phyloP scores from a whole-genome alignment of 2,113 vertebrate species.

The Tympanuchus pallidicinctus region DNA sequence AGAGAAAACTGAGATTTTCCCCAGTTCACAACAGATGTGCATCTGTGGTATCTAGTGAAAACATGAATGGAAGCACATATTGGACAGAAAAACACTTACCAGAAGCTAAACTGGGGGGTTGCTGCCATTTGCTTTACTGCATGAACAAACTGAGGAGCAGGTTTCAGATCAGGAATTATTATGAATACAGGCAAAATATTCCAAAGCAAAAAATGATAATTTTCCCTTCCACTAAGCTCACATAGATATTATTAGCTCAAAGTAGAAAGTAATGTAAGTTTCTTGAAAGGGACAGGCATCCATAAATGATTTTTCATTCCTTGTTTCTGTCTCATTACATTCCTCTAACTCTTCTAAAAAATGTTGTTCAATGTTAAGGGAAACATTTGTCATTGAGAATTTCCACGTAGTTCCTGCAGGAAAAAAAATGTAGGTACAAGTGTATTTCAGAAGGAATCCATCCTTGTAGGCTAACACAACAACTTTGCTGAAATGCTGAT shows the following conservation, averaged over 20 bases:
- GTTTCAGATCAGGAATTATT: not conserved
- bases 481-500: not conserved
- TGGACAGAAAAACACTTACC: not conserved
- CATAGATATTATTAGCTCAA: no score
- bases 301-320: not conserved
- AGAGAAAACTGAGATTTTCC: not conserved
- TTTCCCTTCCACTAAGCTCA: not conserved
- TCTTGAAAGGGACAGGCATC: not conserved
- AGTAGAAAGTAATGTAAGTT: not conserved
- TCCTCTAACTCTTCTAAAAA: not conserved
- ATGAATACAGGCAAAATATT: not conserved
- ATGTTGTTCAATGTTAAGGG: not conserved
- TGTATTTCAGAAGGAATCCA: not conserved
- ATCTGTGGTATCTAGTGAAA: not conserved
- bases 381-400: not conserved
- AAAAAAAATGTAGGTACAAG: not conserved
- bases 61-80: not conserved
- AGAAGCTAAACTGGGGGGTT: not conserved
- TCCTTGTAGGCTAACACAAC: not conserved
- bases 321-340: not conserved
- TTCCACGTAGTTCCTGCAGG: not conserved
- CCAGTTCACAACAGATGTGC: not conserved
- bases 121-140: not conserved
- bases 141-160: not conserved
- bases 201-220: not conserved